Conservation (phyloP, 1,140 invertebrate genomes). For the Drosophila obscura region DNA sequence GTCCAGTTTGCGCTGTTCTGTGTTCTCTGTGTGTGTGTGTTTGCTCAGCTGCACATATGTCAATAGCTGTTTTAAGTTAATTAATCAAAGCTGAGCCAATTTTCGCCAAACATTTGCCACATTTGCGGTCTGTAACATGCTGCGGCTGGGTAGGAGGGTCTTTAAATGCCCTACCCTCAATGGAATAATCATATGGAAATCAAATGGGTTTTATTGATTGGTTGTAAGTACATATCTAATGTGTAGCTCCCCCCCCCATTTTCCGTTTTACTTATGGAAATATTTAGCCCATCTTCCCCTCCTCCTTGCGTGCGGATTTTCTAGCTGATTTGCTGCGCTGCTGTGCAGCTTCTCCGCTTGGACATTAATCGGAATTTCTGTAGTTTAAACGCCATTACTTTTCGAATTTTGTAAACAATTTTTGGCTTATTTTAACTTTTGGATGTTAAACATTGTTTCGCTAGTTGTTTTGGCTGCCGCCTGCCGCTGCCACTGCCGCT, state of each 20-base stretch:
- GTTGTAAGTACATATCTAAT: too few species aligned
- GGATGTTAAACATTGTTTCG: conserved; percentile 13
- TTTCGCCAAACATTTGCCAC: conserved; percentile 54
- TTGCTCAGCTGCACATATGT: conserved; percentile 34
- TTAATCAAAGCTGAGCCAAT: conserved; percentile 76
- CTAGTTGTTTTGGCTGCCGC: conserved; percentile 23
- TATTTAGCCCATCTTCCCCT: conserved; percentile 13
- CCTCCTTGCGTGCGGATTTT: conserved; percentile 15
- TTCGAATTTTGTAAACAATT: conserved; percentile 67
- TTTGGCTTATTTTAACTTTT: conserved; percentile 34
- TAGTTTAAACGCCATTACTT: conserved; percentile 79
- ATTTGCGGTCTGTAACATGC: conserved; percentile 32
- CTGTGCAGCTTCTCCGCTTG: conserved; percentile 16
- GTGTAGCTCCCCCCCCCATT: background rate
- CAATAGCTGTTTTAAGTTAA: conserved; percentile 77
- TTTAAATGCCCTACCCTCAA: background rate
- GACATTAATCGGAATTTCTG: conserved; percentile 45
- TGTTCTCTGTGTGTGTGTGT: conserved; percentile 15
- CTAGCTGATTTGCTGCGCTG: conserved; percentile 26
- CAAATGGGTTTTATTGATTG: background rate
- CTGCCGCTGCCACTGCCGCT: background rate
- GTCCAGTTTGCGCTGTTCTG: too few species aligned
- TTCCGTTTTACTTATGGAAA: background rate
- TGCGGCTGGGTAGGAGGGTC: conserved; percentile 36
- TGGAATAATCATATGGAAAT: conserved; percentile 8